Conservation (phyloP, 2,797 vertebrate species). For the Liasis olivaceus region DNA sequence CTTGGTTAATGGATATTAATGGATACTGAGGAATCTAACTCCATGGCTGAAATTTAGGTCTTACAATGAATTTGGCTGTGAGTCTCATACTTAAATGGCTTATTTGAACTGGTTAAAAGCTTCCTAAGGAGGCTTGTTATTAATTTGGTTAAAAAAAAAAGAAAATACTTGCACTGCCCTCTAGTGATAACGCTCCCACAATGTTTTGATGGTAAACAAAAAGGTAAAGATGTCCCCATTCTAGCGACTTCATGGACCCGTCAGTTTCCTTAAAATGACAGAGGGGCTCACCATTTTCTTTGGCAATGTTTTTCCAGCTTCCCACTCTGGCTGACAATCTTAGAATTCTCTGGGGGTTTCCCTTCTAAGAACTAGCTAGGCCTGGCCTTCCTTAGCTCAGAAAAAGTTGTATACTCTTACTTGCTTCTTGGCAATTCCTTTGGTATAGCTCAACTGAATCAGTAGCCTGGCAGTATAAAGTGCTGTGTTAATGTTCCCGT, state of each 20-base stretch:
- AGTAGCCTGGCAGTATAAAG: not conserved
- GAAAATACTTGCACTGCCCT: constrained; percentile 49
- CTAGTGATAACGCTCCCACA: constrained; percentile 37
- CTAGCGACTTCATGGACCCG: too few relatives aligned
- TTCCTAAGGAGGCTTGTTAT: not conserved
- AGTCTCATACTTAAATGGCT: not conserved
- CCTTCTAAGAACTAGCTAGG: too few relatives aligned
- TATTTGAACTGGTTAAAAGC: not conserved
- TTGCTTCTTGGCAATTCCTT: not conserved
- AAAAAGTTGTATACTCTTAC: not conserved
- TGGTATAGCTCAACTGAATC: not conserved
- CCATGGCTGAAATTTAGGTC: not conserved
- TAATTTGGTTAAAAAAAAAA: not conserved
- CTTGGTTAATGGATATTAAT: not conserved
- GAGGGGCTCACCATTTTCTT: not conserved
- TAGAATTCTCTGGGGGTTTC: not conserved
- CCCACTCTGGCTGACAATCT: not conserved
- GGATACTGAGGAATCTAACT: not conserved
- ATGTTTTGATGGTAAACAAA: not conserved
- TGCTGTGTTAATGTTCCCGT: not conserved
- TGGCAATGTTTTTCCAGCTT: not conserved
- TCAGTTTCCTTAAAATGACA: not conserved
- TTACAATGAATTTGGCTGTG: not conserved
- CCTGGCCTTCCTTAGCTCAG: not conserved
- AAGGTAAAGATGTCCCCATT: not conserved